A percentile compares a stretch with the other conserved stretches of the same genome.
These are phyloP conservation scores for Drosophila limbata DNA, from an alignment of 2,888 invertebrate genomes.

Conservation along the genomic window DNA sequence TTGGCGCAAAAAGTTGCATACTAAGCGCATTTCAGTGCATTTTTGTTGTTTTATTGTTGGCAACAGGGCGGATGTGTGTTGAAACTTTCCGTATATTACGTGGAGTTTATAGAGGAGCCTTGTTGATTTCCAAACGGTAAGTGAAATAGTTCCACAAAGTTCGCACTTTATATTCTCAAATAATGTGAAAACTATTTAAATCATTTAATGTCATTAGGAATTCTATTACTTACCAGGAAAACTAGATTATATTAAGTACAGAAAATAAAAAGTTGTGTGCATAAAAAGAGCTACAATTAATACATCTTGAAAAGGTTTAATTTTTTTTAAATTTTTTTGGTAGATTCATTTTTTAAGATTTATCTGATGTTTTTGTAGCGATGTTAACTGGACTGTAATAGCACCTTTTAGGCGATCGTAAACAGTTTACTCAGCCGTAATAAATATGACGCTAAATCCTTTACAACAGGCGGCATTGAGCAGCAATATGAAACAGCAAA, in stretches of 20 bases:
- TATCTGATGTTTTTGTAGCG: neutral
- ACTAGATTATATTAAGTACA: neutral
- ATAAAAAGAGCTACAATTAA: neutral
- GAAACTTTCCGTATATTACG: conserved; percentile 28
- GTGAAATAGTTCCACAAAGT: conserved; percentile 15
- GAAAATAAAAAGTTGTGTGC: no score
- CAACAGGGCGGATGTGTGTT: conserved; percentile 12
- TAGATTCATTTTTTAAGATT: neutral
- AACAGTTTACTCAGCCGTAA: conserved; percentile 44
- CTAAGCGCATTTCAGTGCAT: conserved; percentile 39
- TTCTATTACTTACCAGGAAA: neutral
- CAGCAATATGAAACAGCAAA: conserved; percentile 41
- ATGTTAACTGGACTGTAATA: neutral
- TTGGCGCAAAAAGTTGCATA: conserved; percentile 54
- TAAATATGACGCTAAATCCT: conserved; percentile 68
- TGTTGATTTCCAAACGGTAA: conserved; percentile 22
- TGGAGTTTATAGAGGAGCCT: conserved; percentile 17
- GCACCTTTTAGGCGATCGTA: conserved; percentile 20
- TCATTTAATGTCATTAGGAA: neutral
- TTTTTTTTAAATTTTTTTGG: neutral
- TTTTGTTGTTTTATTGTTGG: conserved; percentile 20
- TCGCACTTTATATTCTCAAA: neutral
- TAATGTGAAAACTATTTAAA: conserved; percentile 1
- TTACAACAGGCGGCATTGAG: conserved; percentile 36
- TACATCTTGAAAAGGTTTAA: neutral